Evolutionary conservation across 2,888 invertebrate species (phyloP).

Genomic region (Cryptocephalus primarius): DNA sequence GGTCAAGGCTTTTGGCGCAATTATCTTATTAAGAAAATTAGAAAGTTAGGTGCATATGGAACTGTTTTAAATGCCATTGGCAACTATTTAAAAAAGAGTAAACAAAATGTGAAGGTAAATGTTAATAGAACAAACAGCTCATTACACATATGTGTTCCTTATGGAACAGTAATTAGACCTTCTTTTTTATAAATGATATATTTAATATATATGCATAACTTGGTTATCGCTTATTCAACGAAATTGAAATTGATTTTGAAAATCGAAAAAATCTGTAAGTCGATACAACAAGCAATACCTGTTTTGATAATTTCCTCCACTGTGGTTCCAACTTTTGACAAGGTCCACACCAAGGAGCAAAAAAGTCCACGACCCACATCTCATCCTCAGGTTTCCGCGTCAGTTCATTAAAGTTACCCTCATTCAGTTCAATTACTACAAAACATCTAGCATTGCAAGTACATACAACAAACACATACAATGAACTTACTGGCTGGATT

Average conservation of each 20-base stretch:
- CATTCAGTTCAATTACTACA: constrained; percentile 46
- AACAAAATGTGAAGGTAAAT: neutral
- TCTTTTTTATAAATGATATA: too few relatives aligned
- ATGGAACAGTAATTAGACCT: too few relatives aligned
- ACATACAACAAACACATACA: neutral
- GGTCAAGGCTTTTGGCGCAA: too few relatives aligned
- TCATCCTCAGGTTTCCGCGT: constrained; percentile 41
- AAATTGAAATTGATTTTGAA: too few relatives aligned
- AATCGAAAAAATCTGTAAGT: too few relatives aligned
- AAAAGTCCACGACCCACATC: constrained; percentile 61
- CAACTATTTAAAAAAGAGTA: too few relatives aligned
- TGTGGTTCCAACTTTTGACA: constrained; percentile 59
- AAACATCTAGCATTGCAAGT: neutral
- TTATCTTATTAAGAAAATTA: too few relatives aligned
- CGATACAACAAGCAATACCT: constrained; percentile 26
- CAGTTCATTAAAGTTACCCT: constrained; percentile 44
- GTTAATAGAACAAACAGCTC: neutral
- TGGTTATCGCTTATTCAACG: too few relatives aligned
- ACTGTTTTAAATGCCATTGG: neutral
- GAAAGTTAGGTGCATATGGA: too few relatives aligned
- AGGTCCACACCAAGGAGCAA: constrained; percentile 65
- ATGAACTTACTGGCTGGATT: constrained; percentile 38
- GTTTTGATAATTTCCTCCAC: constrained; percentile 53
- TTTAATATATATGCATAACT: too few relatives aligned
- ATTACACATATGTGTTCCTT: too few relatives aligned